Conservation (phyloP, 2,113 vertebrate genomes). For the Sprattus sprattus region DNA sequence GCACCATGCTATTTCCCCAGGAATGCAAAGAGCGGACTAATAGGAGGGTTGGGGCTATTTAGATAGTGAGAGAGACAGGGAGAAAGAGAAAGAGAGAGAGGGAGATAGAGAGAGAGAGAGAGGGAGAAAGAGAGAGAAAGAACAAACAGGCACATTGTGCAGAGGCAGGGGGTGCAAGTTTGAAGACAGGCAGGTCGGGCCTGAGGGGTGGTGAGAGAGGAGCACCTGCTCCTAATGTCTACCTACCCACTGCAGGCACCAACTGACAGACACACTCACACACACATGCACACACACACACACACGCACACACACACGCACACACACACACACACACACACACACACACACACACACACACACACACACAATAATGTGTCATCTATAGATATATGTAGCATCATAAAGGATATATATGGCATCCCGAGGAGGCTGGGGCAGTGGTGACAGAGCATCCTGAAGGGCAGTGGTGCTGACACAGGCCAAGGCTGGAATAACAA, state of each 20-base stretch:
- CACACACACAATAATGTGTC: background rate
- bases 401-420: background rate
- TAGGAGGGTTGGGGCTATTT: slow-evolving; percentile 27
- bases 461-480: slow-evolving; percentile 37
- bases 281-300: background rate
- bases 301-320: background rate
- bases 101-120: background rate
- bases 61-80: background rate
- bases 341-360: background rate
- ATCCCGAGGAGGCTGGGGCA: background rate
- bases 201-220: slow-evolving; percentile 50
- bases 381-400: background rate
- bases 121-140: slow-evolving; percentile 25
- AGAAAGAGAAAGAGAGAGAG: background rate
- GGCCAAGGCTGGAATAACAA: slow-evolving; percentile 33
- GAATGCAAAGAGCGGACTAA: slow-evolving; percentile 72
- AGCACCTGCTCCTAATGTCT: slow-evolving; percentile 58
- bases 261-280: slow-evolving; percentile 8
- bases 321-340: background rate
- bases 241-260: background rate
- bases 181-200: slow-evolving; percentile 19
- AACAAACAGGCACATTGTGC: slow-evolving; percentile 72
- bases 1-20: slow-evolving; percentile 46
- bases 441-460: slow-evolving; percentile 31
- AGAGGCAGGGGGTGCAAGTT: slow-evolving; percentile 35